Conservation (phyloP, 2,888 invertebrate genomes). For the Epinotia nisella region DNA sequence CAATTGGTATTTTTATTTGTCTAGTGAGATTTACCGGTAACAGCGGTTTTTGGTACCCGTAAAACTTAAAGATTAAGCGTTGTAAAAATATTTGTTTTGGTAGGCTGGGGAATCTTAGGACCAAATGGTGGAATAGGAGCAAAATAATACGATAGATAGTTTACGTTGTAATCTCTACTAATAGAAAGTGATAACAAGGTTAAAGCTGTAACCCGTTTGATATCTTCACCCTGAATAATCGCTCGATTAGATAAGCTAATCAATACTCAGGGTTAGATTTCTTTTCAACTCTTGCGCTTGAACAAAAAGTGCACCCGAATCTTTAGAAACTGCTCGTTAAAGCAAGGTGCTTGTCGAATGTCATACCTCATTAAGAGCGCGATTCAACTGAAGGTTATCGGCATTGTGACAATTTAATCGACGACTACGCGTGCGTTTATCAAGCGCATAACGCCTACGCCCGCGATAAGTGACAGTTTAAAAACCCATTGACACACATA, state of each 20-base stretch:
- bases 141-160: not conserved
- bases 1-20: constrained; percentile 7
- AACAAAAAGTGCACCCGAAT: constrained; percentile 35
- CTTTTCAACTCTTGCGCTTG: not conserved
- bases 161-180: not conserved
- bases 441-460: constrained; percentile 36
- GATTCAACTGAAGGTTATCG: constrained; percentile 40
- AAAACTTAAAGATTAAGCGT: constrained; percentile 14
- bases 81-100: constrained; percentile 19
- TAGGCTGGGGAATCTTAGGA: constrained; percentile 8
- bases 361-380: constrained; percentile 37
- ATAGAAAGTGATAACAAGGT: constrained; percentile 31
- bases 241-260: constrained; percentile 7
- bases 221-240: constrained; percentile 18
- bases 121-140: no score
- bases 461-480: constrained; percentile 37
- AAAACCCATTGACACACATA: constrained; percentile 41
- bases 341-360: constrained; percentile 29
- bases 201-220: not conserved
- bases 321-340: constrained; percentile 31
- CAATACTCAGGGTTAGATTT: constrained; percentile 26
- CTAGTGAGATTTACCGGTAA: not conserved
- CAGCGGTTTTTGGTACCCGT: not conserved
- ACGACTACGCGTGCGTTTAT: constrained; percentile 38
- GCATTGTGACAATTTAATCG: constrained; percentile 37